Evolutionary conservation across 2,888 invertebrate genomes (phyloP), one percentile per base, ranked within the genome.

Genomic region (Andrena trimmerana): DNA sequence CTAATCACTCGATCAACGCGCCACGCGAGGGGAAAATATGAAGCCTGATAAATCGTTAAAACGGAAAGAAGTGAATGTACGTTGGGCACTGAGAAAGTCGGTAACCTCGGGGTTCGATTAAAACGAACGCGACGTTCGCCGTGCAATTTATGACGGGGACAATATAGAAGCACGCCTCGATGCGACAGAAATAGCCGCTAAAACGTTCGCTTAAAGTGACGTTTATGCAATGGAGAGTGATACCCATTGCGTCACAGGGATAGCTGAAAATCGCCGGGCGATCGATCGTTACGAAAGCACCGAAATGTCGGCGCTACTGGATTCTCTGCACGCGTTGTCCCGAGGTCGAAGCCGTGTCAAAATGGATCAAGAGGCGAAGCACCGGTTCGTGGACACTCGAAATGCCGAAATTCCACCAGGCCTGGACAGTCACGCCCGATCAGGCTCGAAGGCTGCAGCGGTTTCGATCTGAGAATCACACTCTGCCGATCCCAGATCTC

Each of bases 261-360:
- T 2, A 24, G n/a, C 62, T 72, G 72, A 83, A 73, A 67, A 77
- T 81, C 59, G 54, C 29, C 7, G 69, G 16, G 2, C 81, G 66
- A 69, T 67, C 36, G 59, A 8, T 57, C 48, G 33, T 85, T 78
- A 77, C 75, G 79, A 67, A 81, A 86, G 20, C 27, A 27, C 3
- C 65, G 57, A 57, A 66, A 79, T 48, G 59, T 71, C 57, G 60
- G n/a, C 7, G 50, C 57, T 29, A 62, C 13, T 59, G 54, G 81
- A 87, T 87, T 87, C 85, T 7, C n/a, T 66, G 76, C 83, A 83
- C 85, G 85, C 59, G 50, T 63, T 16, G 1, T 10, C 4, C 16
- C 75, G 67, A 68, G 52, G 87, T 80, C 85, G 59, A 54, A 65
- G 76, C 24, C 67, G 13, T 8, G 62, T 65, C 48, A 57, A 87